phyloP scores from a whole-genome alignment of 2,797 vertebrate species.

The Rhinella marina region DNA sequence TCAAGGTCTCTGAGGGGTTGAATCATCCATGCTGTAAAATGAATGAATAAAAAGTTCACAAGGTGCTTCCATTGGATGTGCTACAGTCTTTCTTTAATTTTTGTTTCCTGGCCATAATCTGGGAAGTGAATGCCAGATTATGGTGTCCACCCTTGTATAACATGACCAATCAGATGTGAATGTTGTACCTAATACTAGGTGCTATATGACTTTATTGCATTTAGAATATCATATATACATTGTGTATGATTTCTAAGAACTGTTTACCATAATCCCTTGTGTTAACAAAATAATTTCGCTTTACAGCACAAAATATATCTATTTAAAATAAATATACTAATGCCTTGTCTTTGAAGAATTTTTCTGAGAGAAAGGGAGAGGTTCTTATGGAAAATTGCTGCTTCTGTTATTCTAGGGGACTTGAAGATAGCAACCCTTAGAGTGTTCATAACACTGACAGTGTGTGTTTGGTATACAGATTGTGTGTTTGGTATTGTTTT shows the following conservation, averaged over 20 bases:
- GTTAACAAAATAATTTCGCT: background rate
- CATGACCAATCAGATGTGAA: background rate
- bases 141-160: background rate
- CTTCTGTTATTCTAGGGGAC: background rate
- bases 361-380: background rate
- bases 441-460: slow-evolving; percentile 1
- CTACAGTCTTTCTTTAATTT: no score
- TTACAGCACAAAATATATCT: background rate
- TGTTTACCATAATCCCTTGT: background rate
- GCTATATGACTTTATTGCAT: background rate
- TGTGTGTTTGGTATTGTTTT: background rate
- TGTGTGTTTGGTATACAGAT: background rate
- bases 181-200: background rate
- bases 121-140: background rate
- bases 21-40: no score
- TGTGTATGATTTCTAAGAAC: background rate
- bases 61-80: no score
- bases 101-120: no score
- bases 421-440: background rate
- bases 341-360: slow-evolving; percentile 6
- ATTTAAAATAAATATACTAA: background rate
- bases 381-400: slow-evolving; percentile 26
- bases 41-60: no score
- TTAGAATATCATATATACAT: background rate
- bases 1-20: no score